These are phyloP conservation scores for Entosphenus tridentatus DNA, from an alignment of 2,113 vertebrate genomes.

Conservation along the genomic window DNA sequence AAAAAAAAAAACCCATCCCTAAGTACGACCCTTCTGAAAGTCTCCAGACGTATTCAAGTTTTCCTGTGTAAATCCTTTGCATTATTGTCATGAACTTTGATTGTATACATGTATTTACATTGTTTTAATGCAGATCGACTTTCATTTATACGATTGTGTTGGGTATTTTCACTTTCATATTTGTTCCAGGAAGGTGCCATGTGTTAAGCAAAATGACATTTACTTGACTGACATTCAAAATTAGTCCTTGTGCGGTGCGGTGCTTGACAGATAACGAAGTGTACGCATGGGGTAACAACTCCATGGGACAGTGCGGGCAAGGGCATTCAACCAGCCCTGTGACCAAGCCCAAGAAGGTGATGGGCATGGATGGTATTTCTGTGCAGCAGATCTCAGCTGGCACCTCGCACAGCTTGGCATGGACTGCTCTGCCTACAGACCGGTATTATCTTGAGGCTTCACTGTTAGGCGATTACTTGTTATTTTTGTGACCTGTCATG, in stretches of 20 bases:
- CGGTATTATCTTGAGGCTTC: constrained; percentile 24
- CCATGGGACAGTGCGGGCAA: constrained; percentile 95
- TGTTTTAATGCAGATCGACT: constrained; percentile 7
- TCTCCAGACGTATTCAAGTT: too few relatives aligned
- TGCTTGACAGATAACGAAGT: constrained; percentile 64
- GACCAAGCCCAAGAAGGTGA: constrained; percentile 92
- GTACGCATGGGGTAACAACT: constrained; percentile 97
- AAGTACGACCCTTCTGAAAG: too few relatives aligned
- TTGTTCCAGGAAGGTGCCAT: neutral
- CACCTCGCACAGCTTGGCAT: constrained; percentile 81
- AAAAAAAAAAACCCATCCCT: too few relatives aligned
- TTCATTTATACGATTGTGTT: constrained; percentile 13
- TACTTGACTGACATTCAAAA: too few relatives aligned
- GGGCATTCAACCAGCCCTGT: constrained; percentile 96
- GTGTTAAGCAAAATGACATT: too few relatives aligned
- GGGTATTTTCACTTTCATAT: constrained; percentile 7
- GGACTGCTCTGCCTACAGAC: constrained; percentile 89
- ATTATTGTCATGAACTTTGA: neutral
- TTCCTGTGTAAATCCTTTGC: neutral
- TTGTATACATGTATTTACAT: neutral
- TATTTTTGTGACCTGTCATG: too few relatives aligned
- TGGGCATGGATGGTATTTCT: constrained; percentile 70
- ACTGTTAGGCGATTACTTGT: too few relatives aligned
- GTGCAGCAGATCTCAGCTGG: constrained; percentile 91
- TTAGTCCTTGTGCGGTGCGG: too few relatives aligned